These are phyloP conservation scores for Zaprionus africanus DNA, from an alignment of 1,140 invertebrate species.

Conservation along the genomic window DNA sequence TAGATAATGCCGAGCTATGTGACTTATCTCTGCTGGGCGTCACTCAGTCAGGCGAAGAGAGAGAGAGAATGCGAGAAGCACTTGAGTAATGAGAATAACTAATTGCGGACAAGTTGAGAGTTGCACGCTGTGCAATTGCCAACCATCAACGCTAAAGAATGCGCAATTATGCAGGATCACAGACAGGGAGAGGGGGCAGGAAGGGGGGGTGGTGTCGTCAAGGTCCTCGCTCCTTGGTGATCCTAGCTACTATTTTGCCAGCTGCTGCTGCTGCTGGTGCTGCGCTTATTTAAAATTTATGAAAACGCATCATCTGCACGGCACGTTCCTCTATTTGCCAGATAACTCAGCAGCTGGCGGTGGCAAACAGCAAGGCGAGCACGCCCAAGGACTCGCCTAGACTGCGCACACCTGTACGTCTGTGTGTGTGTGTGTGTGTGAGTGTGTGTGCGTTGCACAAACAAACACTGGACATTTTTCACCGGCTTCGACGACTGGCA, in stretches of 20 bases:
- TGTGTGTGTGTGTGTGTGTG: slow-evolving; percentile 7
- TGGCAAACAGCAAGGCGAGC: slow-evolving; percentile 64
- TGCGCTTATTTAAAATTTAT: slow-evolving; percentile 82
- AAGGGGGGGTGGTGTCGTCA: not conserved
- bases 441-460: slow-evolving; percentile 43
- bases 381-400: slow-evolving; percentile 64
- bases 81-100: slow-evolving; percentile 55
- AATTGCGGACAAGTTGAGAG: slow-evolving; percentile 35
- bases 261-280: slow-evolving; percentile 35
- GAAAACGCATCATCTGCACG: slow-evolving; percentile 82
- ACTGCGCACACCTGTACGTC: slow-evolving; percentile 41
- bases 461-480: slow-evolving; percentile 79
- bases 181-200: no score
- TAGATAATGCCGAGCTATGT: not conserved
- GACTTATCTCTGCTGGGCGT: slow-evolving; percentile 13
- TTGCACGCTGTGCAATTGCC: slow-evolving; percentile 25
- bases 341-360: slow-evolving; percentile 79
- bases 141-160: slow-evolving; percentile 49
- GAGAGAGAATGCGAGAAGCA: not conserved
- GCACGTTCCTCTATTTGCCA: slow-evolving; percentile 82
- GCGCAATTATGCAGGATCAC: slow-evolving; percentile 67
- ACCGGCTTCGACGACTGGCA: slow-evolving; percentile 60
- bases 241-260: not conserved
- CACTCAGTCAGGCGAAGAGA: not conserved
- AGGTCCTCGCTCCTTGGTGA: slow-evolving; percentile 12